A percentile compares a stretch with the other conserved stretches of the same genome.
These are phyloP conservation scores for Camptogramma bilineatum DNA, from an alignment of 2,888 invertebrate species.

Conservation along the genomic window DNA sequence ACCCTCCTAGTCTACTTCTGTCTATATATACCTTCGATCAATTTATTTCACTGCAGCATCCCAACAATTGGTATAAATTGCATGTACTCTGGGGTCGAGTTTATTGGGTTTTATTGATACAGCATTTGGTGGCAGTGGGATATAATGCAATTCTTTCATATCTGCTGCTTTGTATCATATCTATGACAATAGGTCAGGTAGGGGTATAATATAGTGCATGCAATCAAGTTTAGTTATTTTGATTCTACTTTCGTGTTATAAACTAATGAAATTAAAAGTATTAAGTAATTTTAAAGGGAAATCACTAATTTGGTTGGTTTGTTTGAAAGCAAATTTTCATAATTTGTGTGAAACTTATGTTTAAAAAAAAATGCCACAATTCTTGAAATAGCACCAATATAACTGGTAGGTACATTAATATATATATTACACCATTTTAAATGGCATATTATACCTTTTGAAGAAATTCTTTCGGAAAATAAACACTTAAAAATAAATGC, in stretches of 20 bases:
- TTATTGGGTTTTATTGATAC: conserved; percentile 24
- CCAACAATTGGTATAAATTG: conserved; percentile 28
- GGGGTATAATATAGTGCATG: no score
- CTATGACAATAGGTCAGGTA: neutral
- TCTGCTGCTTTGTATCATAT: neutral
- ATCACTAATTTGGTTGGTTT: no score
- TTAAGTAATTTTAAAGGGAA: no score
- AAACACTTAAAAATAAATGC: neutral
- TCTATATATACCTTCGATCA: neutral
- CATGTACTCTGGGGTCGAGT: conserved; percentile 10
- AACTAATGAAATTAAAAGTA: no score
- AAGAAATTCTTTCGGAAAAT: neutral
- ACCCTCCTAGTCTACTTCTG: neutral
- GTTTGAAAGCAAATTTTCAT: no score
- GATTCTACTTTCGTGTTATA: no score
- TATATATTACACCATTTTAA: neutral
- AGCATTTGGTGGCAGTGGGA: conserved; percentile 7
- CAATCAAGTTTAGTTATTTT: no score
- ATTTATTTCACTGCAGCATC: conserved; percentile 1
- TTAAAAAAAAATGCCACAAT: no score
- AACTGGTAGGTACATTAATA: neutral
- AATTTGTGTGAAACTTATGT: no score
- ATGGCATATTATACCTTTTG: neutral
- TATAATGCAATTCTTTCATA: conserved; percentile 24
- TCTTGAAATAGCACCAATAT: neutral